Percentiles rank a stretch among this genome's conserved stretches.
phyloP scores from a whole-genome alignment of 2,113 vertebrate species.

The Tragulus kanchil region DNA sequence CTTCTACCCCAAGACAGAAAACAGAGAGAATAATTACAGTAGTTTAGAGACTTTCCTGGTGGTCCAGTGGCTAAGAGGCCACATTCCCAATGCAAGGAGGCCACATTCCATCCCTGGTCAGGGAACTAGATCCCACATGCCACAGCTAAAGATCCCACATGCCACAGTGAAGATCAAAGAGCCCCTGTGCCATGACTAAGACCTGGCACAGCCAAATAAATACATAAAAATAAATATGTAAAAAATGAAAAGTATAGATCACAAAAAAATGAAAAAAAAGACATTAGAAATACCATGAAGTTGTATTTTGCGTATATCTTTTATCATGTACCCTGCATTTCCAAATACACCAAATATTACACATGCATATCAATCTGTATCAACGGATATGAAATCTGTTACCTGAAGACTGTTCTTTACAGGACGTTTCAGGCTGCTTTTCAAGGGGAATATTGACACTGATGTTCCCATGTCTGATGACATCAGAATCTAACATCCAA shows the following conservation, averaged over 20 bases:
- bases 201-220: neutral
- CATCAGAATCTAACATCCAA: constrained; percentile 35
- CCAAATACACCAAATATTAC: neutral
- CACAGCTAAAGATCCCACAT: neutral
- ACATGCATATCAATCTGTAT: neutral
- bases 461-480: constrained; percentile 12
- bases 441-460: constrained; percentile 33
- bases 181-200: neutral
- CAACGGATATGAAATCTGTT: neutral
- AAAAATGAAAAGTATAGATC: neutral
- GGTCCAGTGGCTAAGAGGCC: neutral
- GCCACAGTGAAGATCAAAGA: neutral
- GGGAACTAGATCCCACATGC: neutral
- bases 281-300: constrained; percentile 30
- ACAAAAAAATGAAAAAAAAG: neutral
- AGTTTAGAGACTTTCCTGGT: neutral
- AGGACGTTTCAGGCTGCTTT: neutral
- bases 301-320: neutral
- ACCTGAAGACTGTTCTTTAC: neutral
- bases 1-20: neutral
- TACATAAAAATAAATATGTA: neutral
- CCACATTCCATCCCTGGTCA: neutral
- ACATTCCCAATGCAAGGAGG: neutral
- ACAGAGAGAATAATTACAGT: neutral
- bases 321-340: neutral